Evolutionary conservation across 2,888 invertebrate species (phyloP), one percentile per base, ranked within the genome.

Genomic region (Sipha maydis): DNA sequence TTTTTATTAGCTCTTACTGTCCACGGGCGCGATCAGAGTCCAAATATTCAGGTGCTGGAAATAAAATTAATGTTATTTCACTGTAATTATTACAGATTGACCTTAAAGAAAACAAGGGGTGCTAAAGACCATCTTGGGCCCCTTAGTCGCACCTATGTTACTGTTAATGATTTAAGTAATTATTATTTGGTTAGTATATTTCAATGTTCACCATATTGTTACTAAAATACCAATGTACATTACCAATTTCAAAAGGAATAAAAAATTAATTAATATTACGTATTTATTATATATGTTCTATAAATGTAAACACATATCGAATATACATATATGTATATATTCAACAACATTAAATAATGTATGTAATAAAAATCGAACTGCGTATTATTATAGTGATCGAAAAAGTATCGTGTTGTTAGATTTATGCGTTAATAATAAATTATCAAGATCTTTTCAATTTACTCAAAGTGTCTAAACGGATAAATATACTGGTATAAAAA

Each of bases 381-480:
- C n/a, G 54, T 83, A 80, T 80, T 67, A 28, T n/a, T 73, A 19
- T 48, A 41, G 41, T 11, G 71, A 83, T 83, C n/a, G 21, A 73
- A 83, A 69, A 83, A 34, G 54, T 54, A 34, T 56, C 11, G 7
- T 56, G 69, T 31, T 28, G 73, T 83, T 34, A 54, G 19, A 83
- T 83, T 83, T 54, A 83, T 83, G 25, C 8, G 8, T 21, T 19
- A 21, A 31, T 69, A 69, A 82, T 69, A 48, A 21, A 82, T 83
- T 83, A 34, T 7, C 73, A 34, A 83, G 54, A 34, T 73, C 34
- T 17, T 28, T 25, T n/a, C 31, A 34, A 54, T 25, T 73, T 54
- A 54, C 34, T 73, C 19, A 34, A 38, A 56, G 8, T n/a, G 34
- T 73, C 54, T 1, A 54, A 83, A 83, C 56, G 9, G 8, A 34